Conservation (phyloP, 2,113 vertebrate species). For the Ciconia maguari region DNA sequence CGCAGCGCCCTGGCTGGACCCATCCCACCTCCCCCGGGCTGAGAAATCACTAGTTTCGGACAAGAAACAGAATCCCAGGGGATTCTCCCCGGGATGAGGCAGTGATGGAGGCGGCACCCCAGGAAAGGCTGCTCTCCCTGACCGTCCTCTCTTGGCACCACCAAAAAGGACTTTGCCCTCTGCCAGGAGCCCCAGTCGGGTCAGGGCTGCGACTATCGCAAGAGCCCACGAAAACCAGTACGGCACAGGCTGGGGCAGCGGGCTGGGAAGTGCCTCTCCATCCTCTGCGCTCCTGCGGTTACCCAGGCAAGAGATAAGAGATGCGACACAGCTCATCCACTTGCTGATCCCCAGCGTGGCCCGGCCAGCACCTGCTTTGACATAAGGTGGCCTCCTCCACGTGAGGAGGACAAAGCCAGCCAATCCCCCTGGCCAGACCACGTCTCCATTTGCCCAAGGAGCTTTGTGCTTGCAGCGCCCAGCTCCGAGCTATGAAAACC, state of each 20-base stretch:
- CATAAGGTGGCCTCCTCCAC: neutral
- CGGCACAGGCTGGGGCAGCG: neutral
- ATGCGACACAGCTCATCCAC: rapidly evolving
- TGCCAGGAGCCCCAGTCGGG: neutral
- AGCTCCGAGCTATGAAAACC: neutral
- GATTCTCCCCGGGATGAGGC: rapidly evolving
- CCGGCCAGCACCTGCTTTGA: neutral
- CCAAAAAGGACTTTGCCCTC: neutral
- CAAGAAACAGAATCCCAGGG: neutral
- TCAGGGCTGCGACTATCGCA: neutral
- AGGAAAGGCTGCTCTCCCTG: neutral
- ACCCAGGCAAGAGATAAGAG: neutral
- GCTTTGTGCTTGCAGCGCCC: neutral
- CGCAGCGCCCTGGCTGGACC: neutral
- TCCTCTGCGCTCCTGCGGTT: neutral
- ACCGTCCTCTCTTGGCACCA: neutral
- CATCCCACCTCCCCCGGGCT: neutral
- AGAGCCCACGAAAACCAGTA: neutral
- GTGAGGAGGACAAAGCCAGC: neutral
- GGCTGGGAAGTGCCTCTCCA: neutral
- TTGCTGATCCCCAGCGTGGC: rapidly evolving
- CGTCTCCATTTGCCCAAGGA: rapidly evolving
- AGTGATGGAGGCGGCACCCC: neutral
- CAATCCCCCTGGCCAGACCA: neutral
- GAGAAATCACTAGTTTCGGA: rapidly evolving